Base-by-base conservation (phyloP, 2,797 vertebrate species). In the Neoniphon sammara region DNA sequence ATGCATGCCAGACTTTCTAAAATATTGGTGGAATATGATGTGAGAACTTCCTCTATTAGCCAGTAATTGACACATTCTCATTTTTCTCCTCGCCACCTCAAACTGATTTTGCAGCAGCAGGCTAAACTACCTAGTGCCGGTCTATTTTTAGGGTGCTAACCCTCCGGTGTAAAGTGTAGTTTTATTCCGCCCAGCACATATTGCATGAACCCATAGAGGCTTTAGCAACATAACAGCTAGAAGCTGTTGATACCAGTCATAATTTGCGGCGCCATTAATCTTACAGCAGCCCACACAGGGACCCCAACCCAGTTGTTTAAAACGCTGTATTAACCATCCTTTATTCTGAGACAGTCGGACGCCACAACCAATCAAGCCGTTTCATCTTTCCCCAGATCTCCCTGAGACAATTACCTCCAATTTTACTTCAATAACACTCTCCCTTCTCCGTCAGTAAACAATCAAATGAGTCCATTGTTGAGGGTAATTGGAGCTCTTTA, bases 401-500 rank as follows among this genome's bases (percentile, higher is more conserved):
- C 85, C 89, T 70, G 71, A 91, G 91, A 92, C 91, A 91, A 92
- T 92, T 92, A 92, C 87, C 89, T 87, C 85, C 87, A 87, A 90
- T 92, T 92, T 89, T 70, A 70, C 82, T 92, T 89, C 87, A 87
- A 85, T 91, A 91, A 90, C 88, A 83, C 78, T 90, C 86, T 85
- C 87, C 80, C 71, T 88, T 90, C 90, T 85, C 76, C 75, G 25
- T 85, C 91, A 83, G 88, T 90, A 91, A 93, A 93, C 92, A 93
- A 92, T 92, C 91, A 90, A 89, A 92, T 91, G 80, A 66, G 87
- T 88, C 87, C 67, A 87, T 90, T 89, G 91, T 91, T 82, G 86
- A 85, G 78, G 82, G 88, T 92, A 93, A 93, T 91, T 91, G 89
- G 88, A 91, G 91, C 88, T 89, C 88, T 92, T 91, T 91, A 91